Conservation (phyloP, 2,797 vertebrate genomes). For the Tiaroga cobitis region DNA sequence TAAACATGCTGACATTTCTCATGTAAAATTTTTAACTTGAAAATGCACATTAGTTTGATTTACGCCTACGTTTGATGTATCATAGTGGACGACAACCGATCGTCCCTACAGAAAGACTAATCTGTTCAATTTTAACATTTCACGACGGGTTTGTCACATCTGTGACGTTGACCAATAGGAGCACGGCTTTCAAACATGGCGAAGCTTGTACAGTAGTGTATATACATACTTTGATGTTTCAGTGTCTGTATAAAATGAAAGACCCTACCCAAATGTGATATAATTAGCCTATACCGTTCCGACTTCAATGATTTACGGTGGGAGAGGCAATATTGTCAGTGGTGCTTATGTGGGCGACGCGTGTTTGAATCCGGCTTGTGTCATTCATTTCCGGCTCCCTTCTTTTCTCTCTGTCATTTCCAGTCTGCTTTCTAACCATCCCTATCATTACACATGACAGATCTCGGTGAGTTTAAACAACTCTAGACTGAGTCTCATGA, state of each 20-base stretch:
- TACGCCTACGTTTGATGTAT: too few relatives aligned
- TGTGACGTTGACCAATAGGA: background rate
- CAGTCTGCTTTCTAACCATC: background rate
- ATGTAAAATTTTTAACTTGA: background rate
- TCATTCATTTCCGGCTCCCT: background rate
- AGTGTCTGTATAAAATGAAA: background rate
- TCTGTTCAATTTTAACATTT: too few relatives aligned
- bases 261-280: background rate
- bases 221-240: too few relatives aligned
- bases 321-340: background rate
- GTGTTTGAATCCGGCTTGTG: slow-evolving; percentile 1
- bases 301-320: background rate
- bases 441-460: slow-evolving; percentile 14
- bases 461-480: background rate
- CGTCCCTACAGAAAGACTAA: too few relatives aligned
- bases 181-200: background rate
- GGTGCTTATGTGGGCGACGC: background rate
- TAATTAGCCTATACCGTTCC: background rate
- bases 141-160: too few relatives aligned
- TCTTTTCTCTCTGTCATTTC: slow-evolving; percentile 22
- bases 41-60: too few relatives aligned
- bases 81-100: too few relatives aligned
- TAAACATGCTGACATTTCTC: background rate
- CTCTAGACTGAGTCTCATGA: background rate
- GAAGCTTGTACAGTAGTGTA: background rate